phyloP scores from a whole-genome alignment of 1,140 invertebrate genomes.

The Nasonia giraulti region DNA sequence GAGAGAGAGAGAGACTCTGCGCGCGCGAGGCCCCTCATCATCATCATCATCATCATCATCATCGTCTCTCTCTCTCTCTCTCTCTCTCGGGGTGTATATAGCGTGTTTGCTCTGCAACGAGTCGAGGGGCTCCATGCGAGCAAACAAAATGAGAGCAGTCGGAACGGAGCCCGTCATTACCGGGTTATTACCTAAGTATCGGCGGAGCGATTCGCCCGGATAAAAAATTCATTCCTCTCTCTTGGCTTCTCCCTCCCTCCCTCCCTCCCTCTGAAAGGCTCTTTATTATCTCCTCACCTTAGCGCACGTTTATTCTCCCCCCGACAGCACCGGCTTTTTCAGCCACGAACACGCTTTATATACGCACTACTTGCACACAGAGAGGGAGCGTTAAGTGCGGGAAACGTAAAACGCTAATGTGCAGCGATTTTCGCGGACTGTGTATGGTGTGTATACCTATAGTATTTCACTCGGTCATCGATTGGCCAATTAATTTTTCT shows the following conservation, averaged over 20 bases:
- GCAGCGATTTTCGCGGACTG: not conserved
- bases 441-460: not conserved
- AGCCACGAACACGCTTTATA: not conserved
- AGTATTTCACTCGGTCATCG: not conserved
- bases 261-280: constrained; percentile 36
- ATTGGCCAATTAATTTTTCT: not conserved
- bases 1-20: constrained; percentile 49
- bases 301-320: constrained; percentile 3
- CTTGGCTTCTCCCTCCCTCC: not conserved
- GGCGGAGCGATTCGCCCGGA: constrained; percentile 36
- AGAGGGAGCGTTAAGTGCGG: not conserved
- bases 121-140: constrained; percentile 52
- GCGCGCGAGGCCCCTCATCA: constrained; percentile 63
- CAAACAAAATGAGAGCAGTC: constrained; percentile 63
- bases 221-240: constrained; percentile 46
- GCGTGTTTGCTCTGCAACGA: constrained; percentile 65
- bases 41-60: constrained; percentile 59
- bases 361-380: no score
- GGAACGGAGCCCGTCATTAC: constrained; percentile 66
- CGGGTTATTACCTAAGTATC: constrained; percentile 70
- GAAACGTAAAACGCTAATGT: constrained; percentile 43
- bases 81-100: constrained; percentile 50
- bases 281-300: constrained; percentile 49
- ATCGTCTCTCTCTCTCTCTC: no score
- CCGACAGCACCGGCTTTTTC: constrained; percentile 13